These are phyloP conservation scores for Emmelina monodactyla DNA, from an alignment of 2,888 invertebrate species.

Conservation along the genomic window DNA sequence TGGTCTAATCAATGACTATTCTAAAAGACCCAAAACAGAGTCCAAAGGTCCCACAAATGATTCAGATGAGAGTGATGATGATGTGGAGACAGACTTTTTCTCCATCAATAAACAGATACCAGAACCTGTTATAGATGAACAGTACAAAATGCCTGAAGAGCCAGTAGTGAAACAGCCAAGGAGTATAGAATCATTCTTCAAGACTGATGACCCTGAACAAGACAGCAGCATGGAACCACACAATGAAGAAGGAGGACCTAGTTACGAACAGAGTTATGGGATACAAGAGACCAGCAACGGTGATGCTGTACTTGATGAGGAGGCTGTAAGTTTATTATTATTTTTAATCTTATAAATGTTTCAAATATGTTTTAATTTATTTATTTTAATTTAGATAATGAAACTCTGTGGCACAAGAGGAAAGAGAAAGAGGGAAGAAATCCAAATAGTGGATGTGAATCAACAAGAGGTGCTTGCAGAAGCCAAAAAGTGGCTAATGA, in stretches of 20 bases:
- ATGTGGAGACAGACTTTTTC: conserved; percentile 61
- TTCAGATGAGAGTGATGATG: conserved; percentile 58
- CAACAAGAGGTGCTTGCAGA: conserved; percentile 83
- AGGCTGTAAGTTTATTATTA: conserved; percentile 38
- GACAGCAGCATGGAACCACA: conserved; percentile 7
- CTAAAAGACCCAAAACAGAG: not conserved
- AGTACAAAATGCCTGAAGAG: too few relatives aligned
- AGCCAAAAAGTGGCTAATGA: conserved; percentile 82
- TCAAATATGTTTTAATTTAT: too few relatives aligned
- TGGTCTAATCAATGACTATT: too few relatives aligned
- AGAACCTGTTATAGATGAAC: conserved; percentile 36
- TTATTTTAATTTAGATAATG: conserved; percentile 60
- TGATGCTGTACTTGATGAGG: conserved; percentile 36
- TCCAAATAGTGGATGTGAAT: conserved; percentile 83
- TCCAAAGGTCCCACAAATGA: conserved; percentile 26
- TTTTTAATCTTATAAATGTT: conserved; percentile 1
- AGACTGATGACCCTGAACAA: conserved; percentile 23
- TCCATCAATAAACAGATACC: conserved; percentile 57
- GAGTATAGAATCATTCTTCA: conserved; percentile 45
- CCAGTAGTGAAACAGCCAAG: conserved; percentile 20
- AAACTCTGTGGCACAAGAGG: conserved; percentile 74
- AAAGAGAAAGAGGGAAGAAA: conserved; percentile 69
- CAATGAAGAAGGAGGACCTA: conserved; percentile 12
- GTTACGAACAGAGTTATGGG: conserved; percentile 11
- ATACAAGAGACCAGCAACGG: conserved; percentile 12